Base-by-base conservation (phyloP, 2,797 vertebrate genomes). In the Microctenopoma steveboyesi region DNA sequence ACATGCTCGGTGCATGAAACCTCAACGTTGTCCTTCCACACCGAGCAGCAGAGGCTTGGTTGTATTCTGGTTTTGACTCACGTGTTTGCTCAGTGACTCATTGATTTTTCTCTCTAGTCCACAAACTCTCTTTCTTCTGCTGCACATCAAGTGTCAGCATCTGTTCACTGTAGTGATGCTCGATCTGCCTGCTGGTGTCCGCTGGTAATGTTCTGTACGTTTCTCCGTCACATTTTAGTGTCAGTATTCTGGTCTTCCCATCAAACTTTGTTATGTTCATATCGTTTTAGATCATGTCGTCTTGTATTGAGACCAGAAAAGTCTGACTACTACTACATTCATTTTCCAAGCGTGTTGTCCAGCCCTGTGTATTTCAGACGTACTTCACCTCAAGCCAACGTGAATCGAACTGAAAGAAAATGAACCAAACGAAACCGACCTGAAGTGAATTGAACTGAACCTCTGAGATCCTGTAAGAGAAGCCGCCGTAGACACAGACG, bases 351-450 rank as follows among this genome's bases (percentile, higher is more conserved):
- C 43, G 1, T 45, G 0, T 45, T n/a, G 9, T 22, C 7, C 45
- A 10, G n/a, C n/a, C 3, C 45, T 25, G 13, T 25, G 11, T 3
- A 16, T 53, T 37, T 54, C 28, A 11, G 18, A 47, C 47, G 4
- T 14, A 30, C 28, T 30, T 4, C 28, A 43, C 39, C 27, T 37
- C 35, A 30, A 22, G 33, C 25, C 35, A 4, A 3, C 5, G 35
- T 1, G 9, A 25, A 40, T 1, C 11, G n/a, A 53, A 55, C 2
- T 12, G 6, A 18, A 51, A 9, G 12, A 42, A 45, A 35, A 7
- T 61, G 53, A 48, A 13, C 10, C 51, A 33, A 75, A 69, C 55
- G 16, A 55, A 68, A 57, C 10, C 16, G 54, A 56, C 18, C 35
- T 33, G 27, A 45, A 42, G 16, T 7, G 46, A 52, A 7, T 10